phyloP scores from a whole-genome alignment of 2,888 invertebrate species.

The Apamea anceps region DNA sequence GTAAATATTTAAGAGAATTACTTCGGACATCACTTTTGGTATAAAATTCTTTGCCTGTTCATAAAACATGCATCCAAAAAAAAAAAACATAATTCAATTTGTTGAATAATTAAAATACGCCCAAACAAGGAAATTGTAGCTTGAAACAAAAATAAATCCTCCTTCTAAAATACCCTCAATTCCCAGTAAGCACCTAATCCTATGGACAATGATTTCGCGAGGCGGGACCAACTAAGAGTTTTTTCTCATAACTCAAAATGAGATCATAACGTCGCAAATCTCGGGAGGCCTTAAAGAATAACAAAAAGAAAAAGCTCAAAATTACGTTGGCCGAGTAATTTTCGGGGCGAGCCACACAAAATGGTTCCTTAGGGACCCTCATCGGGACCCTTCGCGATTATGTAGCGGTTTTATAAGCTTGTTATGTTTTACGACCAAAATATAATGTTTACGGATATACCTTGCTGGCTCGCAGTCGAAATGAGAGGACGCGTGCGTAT shows the following conservation, averaged over 20 bases:
- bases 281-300: slow-evolving; percentile 87
- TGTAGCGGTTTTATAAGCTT: slow-evolving; percentile 89
- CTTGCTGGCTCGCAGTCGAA: slow-evolving; percentile 74
- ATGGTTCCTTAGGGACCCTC: slow-evolving; percentile 85
- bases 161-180: slow-evolving; percentile 70
- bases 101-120: slow-evolving; percentile 62
- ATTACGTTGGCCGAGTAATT: slow-evolving; percentile 89
- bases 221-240: slow-evolving; percentile 86
- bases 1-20: slow-evolving; percentile 11
- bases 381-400: slow-evolving; percentile 85
- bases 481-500: slow-evolving; percentile 70
- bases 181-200: slow-evolving; percentile 84
- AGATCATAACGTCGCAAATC: slow-evolving; percentile 89
- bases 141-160: slow-evolving; percentile 65
- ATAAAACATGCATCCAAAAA: slow-evolving; percentile 18
- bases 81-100: slow-evolving; percentile 50
- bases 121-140: slow-evolving; percentile 68
- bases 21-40: not conserved
- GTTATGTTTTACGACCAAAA: slow-evolving; percentile 88
- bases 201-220: slow-evolving; percentile 85
- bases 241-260: slow-evolving; percentile 89
- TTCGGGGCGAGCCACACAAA: slow-evolving; percentile 85
- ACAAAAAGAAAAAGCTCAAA: slow-evolving; percentile 88
- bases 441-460: slow-evolving; percentile 82
- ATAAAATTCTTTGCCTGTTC: slow-evolving; percentile 1